phyloP scores from a whole-genome alignment of 2,888 invertebrate species.

The Pantelozetes paolii region DNA sequence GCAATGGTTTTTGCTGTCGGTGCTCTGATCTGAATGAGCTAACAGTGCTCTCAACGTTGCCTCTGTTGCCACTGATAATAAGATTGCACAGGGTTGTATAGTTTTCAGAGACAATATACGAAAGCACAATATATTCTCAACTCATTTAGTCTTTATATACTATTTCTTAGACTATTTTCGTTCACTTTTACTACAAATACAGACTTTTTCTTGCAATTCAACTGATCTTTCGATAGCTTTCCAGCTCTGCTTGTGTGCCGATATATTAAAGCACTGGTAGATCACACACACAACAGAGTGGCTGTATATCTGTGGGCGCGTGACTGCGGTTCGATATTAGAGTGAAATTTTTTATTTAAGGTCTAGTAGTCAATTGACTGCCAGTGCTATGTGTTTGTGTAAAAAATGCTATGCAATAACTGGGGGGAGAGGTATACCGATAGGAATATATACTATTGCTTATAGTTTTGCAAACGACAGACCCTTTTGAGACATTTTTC shows the following conservation, averaged over 20 bases:
- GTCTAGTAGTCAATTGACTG: not conserved
- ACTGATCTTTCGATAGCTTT: too few species aligned
- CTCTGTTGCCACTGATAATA: not conserved
- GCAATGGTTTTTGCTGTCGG: constrained; percentile 24
- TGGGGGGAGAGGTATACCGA: not conserved
- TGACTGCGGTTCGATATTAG: constrained; percentile 24
- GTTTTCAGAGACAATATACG: not conserved
- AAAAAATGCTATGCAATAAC: not conserved
- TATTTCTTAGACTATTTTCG: not conserved
- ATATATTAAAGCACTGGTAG: constrained; percentile 16
- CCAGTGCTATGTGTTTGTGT: not conserved
- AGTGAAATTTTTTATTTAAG: not conserved
- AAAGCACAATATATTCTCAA: not conserved
- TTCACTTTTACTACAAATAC: not conserved
- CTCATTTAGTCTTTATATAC: not conserved
- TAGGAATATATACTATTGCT: not conserved
- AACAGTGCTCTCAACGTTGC: not conserved
- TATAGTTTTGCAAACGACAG: not conserved
- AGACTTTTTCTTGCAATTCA: too few species aligned
- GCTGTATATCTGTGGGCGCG: constrained; percentile 20
- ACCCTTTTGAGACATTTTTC: not conserved
- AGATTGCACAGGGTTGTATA: too few species aligned
- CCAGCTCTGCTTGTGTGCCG: too few species aligned
- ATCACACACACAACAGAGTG: not conserved
- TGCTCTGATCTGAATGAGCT: not conserved